Conservation (phyloP, 2,797 vertebrate genomes). For the Cebuella pygmaea region DNA sequence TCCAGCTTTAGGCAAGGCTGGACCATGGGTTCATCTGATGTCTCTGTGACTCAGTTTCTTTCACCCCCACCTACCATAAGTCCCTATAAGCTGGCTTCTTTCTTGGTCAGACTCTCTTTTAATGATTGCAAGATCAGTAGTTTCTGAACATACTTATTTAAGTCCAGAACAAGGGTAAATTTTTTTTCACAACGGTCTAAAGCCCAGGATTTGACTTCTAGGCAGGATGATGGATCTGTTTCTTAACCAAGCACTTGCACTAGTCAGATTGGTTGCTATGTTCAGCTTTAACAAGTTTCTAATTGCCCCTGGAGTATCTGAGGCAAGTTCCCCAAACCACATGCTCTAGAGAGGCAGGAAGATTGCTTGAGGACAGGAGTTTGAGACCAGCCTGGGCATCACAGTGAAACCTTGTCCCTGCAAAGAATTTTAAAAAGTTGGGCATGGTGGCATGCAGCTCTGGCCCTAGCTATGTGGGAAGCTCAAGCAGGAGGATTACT, state of each 20-base stretch:
- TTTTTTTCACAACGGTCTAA: not conserved
- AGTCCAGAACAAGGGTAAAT: not conserved
- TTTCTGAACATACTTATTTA: not conserved
- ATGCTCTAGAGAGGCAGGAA: not conserved
- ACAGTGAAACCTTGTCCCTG: not conserved
- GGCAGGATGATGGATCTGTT: not conserved
- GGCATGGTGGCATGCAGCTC: not conserved
- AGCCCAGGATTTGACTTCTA: not conserved
- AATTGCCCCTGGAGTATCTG: not conserved
- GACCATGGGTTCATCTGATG: not conserved
- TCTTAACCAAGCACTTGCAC: not conserved
- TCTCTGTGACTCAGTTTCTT: not conserved
- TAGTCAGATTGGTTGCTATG: not conserved
- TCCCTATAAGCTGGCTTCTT: not conserved
- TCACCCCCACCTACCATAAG: not conserved
- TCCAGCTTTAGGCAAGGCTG: not conserved
- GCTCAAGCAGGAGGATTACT: not conserved
- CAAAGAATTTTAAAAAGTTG: not conserved
- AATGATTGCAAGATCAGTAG: not conserved
- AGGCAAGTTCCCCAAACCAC: not conserved
- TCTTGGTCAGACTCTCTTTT: not conserved
- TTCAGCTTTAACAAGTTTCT: not conserved
- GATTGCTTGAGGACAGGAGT: not conserved
- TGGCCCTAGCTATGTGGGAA: not conserved
- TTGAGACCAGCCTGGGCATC: not conserved